These are phyloP conservation scores for Tyrophagus putrescentiae DNA, from an alignment of 1,140 invertebrate genomes.

Conservation along the genomic window DNA sequence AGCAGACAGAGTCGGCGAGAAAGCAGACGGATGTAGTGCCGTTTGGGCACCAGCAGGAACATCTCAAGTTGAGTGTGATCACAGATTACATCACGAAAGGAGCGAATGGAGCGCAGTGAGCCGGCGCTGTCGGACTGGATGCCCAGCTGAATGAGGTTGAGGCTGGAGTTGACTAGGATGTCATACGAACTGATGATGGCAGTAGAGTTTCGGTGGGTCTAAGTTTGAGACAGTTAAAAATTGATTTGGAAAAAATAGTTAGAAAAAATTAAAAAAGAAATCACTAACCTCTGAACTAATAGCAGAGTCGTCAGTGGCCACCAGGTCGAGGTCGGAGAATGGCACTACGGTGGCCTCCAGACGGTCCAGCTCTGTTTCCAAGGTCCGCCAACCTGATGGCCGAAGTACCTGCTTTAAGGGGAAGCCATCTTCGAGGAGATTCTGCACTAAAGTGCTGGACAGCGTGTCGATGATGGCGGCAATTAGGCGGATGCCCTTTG, in stretches of 20 bases:
- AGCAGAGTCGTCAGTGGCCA: neutral
- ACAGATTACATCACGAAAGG: slow-evolving; percentile 17
- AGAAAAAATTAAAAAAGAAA: neutral
- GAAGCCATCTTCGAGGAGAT: slow-evolving; percentile 20
- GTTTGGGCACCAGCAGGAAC: slow-evolving; percentile 1
- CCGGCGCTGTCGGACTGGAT: slow-evolving; percentile 7
- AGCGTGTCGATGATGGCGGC: slow-evolving; percentile 26
- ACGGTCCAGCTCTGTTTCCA: neutral
- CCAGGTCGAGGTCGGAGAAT: neutral
- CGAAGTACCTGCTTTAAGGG: neutral
- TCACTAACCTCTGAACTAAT: neutral
- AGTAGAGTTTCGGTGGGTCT: no score
- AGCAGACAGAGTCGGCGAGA: slow-evolving; percentile 2
- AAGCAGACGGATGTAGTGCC: neutral
- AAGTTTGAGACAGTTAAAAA: no score
- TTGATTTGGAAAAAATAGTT: no score
- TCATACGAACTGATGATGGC: neutral
- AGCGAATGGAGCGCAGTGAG: neutral
- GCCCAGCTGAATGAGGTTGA: slow-evolving; percentile 8
- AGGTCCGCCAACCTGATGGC: neutral
- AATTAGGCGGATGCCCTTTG: slow-evolving; percentile 27
- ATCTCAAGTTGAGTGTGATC: slow-evolving; percentile 10
- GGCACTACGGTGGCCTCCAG: neutral
- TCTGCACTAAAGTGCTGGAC: slow-evolving; percentile 22
- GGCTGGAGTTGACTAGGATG: slow-evolving; percentile 18